phyloP scores from a whole-genome alignment of 2,888 invertebrate genomes.

The Ophion costatus region DNA sequence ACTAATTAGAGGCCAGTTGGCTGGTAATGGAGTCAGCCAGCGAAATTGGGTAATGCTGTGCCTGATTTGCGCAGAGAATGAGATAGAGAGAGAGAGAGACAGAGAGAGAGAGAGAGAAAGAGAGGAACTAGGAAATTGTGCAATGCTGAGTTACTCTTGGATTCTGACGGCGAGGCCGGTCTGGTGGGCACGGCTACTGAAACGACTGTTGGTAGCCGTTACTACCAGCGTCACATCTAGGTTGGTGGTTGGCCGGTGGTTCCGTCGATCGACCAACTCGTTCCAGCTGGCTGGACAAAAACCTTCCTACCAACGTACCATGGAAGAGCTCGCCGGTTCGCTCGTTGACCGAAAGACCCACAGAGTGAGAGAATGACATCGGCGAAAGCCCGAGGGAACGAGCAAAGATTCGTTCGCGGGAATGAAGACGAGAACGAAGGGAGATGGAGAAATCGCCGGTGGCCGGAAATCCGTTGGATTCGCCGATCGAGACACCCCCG shows the following conservation, averaged over 20 bases:
- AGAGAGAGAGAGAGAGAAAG: conserved; percentile 41
- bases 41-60: conserved; percentile 77
- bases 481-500: conserved; percentile 49
- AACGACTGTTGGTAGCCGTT: conserved; percentile 11
- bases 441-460: conserved; percentile 43
- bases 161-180: conserved; percentile 41
- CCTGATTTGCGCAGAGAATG: conserved; percentile 76
- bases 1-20: conserved; percentile 81
- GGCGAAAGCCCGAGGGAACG: conserved; percentile 37
- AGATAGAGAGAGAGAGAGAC: conserved; percentile 59
- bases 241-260: conserved; percentile 46
- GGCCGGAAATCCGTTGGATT: conserved; percentile 59
- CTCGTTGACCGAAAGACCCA: conserved; percentile 57
- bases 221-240: conserved; percentile 20
- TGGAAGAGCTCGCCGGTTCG: conserved; percentile 56
- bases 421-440: conserved; percentile 15
- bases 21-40: conserved; percentile 79
- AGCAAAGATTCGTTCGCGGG: conserved; percentile 28
- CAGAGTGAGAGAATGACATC: conserved; percentile 29
- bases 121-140: conserved; percentile 64
- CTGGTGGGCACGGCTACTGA: conserved; percentile 36
- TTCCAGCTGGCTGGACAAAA: conserved; percentile 54
- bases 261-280: conserved; percentile 55
- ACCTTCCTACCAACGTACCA: conserved; percentile 45
- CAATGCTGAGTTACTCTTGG: conserved; percentile 69